These are phyloP conservation scores for Heliconius ismenius DNA, from an alignment of 2,888 invertebrate genomes.

Conservation along the genomic window DNA sequence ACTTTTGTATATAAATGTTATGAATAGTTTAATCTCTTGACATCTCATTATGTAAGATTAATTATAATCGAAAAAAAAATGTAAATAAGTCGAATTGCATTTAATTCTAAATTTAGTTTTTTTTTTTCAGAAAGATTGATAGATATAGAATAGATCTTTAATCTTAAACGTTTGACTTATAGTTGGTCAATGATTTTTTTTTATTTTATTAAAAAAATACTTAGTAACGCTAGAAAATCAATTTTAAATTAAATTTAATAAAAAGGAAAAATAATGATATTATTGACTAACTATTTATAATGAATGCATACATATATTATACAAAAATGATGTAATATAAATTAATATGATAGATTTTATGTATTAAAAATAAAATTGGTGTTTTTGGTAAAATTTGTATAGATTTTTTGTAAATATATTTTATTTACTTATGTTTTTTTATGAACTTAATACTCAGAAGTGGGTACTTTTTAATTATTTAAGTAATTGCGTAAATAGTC, in stretches of 20 bases:
- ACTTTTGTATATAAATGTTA: no score
- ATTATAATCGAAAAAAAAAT: not conserved
- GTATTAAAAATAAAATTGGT: not conserved
- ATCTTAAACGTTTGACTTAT: not conserved
- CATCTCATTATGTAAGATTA: not conserved
- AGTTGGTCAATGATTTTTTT: not conserved
- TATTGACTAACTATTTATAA: constrained; percentile 15
- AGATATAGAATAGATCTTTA: no score
- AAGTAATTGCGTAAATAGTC: not conserved
- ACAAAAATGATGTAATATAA: constrained; percentile 3
- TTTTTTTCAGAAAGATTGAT: no score
- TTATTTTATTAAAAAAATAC: not conserved
- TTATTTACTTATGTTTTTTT: not conserved
- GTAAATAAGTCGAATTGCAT: constrained; percentile 5
- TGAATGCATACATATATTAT: not conserved
- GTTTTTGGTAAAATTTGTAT: not conserved
- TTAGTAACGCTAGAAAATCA: constrained; percentile 17
- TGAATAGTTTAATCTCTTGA: not conserved
- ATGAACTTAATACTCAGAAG: not conserved
- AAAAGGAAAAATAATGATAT: not conserved
- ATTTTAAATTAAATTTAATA: not conserved
- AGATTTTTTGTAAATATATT: no score
- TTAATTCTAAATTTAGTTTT: not conserved
- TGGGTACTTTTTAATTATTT: not conserved
- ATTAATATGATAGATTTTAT: not conserved